Evolutionary conservation across 2,888 invertebrate species (phyloP).

Genomic region (Bellardia pandia): DNA sequence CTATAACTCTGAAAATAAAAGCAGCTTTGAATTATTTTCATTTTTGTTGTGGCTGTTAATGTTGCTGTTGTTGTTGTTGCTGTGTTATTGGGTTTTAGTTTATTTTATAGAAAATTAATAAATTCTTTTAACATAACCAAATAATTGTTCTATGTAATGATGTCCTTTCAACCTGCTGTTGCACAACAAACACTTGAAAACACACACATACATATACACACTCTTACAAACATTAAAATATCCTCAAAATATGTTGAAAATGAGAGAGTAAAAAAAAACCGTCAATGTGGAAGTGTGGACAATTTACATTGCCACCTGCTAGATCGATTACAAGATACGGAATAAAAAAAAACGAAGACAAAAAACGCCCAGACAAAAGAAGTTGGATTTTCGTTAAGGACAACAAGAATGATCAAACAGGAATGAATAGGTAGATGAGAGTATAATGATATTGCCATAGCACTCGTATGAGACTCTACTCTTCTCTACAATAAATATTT

Average conservation of each 20-base stretch:
- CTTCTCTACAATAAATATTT: too few relatives aligned
- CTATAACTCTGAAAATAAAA: slow-evolving; percentile 39
- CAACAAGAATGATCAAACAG: slow-evolving; percentile 53
- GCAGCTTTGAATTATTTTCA: slow-evolving; percentile 40
- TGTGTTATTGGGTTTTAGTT: slow-evolving; percentile 32
- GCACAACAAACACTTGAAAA: slow-evolving; percentile 53
- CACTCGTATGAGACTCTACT: not conserved
- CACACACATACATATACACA: slow-evolving; percentile 35
- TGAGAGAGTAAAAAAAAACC: slow-evolving; percentile 42
- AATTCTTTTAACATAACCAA: slow-evolving; percentile 67
- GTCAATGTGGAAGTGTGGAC: slow-evolving; percentile 72
- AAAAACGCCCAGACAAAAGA: slow-evolving; percentile 61
- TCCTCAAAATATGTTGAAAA: slow-evolving; percentile 32
- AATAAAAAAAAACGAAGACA: slow-evolving; percentile 23
- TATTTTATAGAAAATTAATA: slow-evolving; percentile 62
- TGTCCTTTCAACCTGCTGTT: slow-evolving; percentile 74
- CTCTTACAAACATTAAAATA: not conserved
- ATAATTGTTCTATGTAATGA: slow-evolving; percentile 72
- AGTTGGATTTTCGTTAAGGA: slow-evolving; percentile 57
- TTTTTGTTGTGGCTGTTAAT: not conserved
- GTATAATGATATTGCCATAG: not conserved
- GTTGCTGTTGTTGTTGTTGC: slow-evolving; percentile 13
- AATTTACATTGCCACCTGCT: slow-evolving; percentile 74
- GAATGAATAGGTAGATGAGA: slow-evolving; percentile 36
- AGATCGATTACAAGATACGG: slow-evolving; percentile 73